Percentiles rank a stretch among this genome's conserved stretches.
Conservation (phyloP, 1,140 invertebrate genomes). For the Neuroterus valhalla region DNA sequence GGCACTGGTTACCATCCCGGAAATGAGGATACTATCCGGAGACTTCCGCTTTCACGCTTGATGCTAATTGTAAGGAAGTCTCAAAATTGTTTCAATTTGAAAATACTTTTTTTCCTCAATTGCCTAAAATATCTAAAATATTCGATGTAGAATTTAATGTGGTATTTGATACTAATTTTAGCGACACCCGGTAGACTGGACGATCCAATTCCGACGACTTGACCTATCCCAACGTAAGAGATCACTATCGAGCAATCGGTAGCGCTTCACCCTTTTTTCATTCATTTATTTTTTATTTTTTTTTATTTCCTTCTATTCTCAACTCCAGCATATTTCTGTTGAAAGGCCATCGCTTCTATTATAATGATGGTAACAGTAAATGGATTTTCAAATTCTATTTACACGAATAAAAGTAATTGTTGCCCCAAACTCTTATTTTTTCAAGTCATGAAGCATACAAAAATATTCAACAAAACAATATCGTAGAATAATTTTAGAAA, state of each 20-base stretch:
- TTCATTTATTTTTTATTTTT: slow-evolving; percentile 24
- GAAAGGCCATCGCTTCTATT: too few species aligned
- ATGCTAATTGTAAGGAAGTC: neutral
- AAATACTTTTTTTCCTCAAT: neutral
- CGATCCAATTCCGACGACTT: slow-evolving; percentile 21
- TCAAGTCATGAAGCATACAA: too few species aligned
- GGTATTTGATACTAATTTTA: neutral
- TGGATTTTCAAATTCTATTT: too few species aligned
- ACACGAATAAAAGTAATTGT: too few species aligned
- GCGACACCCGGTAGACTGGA: slow-evolving; percentile 23
- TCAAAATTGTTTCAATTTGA: too few species aligned
- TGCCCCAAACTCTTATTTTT: too few species aligned
- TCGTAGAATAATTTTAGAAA: too few species aligned
- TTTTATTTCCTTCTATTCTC: slow-evolving; percentile 12
- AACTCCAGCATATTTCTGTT: too few species aligned
- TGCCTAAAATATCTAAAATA: neutral
- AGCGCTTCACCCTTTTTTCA: slow-evolving; percentile 29
- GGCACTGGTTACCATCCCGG: neutral
- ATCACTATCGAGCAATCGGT: slow-evolving; percentile 28
- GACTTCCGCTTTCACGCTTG: neutral
- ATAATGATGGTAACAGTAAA: too few species aligned
- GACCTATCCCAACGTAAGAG: slow-evolving; percentile 26
- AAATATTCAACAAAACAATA: too few species aligned
- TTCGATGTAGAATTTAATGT: neutral
- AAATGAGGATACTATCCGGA: neutral